Evolutionary conservation across 2,797 vertebrate species (phyloP).

Genomic region (Schizothorax lantsangensis): DNA sequence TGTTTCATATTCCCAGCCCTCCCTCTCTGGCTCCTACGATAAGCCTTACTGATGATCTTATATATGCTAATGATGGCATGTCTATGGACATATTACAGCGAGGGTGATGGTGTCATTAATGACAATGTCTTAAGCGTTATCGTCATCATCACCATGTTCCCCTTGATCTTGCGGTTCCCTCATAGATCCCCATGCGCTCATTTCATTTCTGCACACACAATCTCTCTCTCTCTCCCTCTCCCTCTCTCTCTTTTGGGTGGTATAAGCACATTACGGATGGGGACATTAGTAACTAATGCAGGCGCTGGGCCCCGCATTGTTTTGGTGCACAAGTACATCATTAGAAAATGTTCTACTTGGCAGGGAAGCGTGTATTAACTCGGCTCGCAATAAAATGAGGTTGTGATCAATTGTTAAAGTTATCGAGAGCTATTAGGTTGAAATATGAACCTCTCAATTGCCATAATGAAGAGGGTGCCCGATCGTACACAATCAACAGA

Average conservation of each 20-base stretch:
- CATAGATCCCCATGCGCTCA: slow-evolving; percentile 63
- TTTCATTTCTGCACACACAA: slow-evolving; percentile 64
- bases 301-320: slow-evolving; percentile 82
- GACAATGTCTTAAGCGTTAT: slow-evolving; percentile 81
- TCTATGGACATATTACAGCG: slow-evolving; percentile 78
- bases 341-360: slow-evolving; percentile 89
- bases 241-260: slow-evolving; percentile 81
- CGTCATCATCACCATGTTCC: slow-evolving; percentile 80
- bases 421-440: slow-evolving; percentile 88
- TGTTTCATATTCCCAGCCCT: slow-evolving; percentile 64
- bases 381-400: slow-evolving; percentile 87
- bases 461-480: slow-evolving; percentile 84
- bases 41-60: slow-evolving; percentile 74
- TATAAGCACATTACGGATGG: slow-evolving; percentile 87
- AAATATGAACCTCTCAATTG: slow-evolving; percentile 89
- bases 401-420: slow-evolving; percentile 92
- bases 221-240: slow-evolving; percentile 62
- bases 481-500: slow-evolving; percentile 82
- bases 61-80: slow-evolving; percentile 80
- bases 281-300: slow-evolving; percentile 88
- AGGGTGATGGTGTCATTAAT: slow-evolving; percentile 79
- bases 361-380: slow-evolving; percentile 85
- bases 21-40: slow-evolving; percentile 68
- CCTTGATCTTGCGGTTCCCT: slow-evolving; percentile 73
- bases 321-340: slow-evolving; percentile 86